A percentile compares a stretch with the other conserved stretches of the same genome.
These are phyloP conservation scores for Actinemys pallida DNA, from an alignment of 2,113 vertebrate genomes.

Conservation along the genomic window DNA sequence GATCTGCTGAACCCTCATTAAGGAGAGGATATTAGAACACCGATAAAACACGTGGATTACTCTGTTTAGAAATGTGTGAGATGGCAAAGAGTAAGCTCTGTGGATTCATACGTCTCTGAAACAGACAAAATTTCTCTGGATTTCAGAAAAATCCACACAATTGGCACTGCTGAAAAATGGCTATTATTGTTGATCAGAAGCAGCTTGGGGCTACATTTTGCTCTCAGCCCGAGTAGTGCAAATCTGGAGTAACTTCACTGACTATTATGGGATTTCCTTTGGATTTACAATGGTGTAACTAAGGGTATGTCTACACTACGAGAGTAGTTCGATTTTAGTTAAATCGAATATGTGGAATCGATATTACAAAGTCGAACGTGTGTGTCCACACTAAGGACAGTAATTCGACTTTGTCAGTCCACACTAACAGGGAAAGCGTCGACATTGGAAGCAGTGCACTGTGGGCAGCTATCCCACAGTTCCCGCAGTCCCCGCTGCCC, in stretches of 20 bases:
- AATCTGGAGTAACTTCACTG: neutral
- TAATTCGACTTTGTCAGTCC: too few species aligned
- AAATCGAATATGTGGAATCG: too few species aligned
- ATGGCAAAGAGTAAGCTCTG: neutral
- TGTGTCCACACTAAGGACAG: too few species aligned
- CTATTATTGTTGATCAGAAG: neutral
- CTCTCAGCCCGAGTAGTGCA: fast-evolving
- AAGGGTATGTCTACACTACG: too few species aligned
- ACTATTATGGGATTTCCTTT: neutral
- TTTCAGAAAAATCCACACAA: neutral
- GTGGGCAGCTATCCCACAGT: too few species aligned
- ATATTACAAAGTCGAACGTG: too few species aligned
- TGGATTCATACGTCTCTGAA: neutral
- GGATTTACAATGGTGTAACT: neutral
- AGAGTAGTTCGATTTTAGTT: too few species aligned
- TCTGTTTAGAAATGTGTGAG: neutral
- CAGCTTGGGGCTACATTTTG: fast-evolving
- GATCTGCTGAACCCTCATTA: neutral
- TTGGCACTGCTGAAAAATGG: neutral
- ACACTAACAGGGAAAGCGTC: too few species aligned
- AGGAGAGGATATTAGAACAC: neutral
- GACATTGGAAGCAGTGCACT: too few species aligned
- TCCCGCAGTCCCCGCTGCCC: too few species aligned
- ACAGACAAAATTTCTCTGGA: neutral
- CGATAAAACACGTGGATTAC: neutral